Evolutionary conservation across 2,888 invertebrate genomes (phyloP), one percentile per base, ranked within the genome.

Genomic region (Parochlus steinenii): DNA sequence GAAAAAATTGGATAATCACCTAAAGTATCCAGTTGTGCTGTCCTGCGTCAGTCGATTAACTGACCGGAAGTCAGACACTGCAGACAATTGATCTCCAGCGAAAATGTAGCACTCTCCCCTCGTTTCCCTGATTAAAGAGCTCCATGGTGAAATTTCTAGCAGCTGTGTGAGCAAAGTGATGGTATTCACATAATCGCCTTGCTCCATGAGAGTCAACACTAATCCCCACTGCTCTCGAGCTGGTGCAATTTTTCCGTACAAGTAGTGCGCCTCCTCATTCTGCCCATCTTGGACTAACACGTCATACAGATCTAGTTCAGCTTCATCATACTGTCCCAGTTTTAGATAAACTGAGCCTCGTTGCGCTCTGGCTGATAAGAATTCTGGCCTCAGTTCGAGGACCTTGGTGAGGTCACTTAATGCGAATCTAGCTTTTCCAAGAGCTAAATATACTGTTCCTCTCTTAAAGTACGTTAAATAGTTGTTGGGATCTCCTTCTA

Each of bases 381-480:
- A 98, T 56, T 95, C 95, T 5, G 90, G 82, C 54, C 97, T 95
- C 39, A 98, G 56, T 52, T 90, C 81, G 42, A 99, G 62, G 18
- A 93, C 95, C 61, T 74, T 77, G 46, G 85, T 82, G 46, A 99
- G 77, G 62, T 99, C 98, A 48, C 81, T 76, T 22, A 97, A 64
- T 1, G 98, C 98, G 52, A 90, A 82, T 54, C 87, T 87, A 1
- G 93, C 82, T 64, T 92, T 93, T 31, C 93, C 93, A 46, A 97
- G 64, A 6, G 95, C 97, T 52, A 97, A 69, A 61, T 87, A 95
- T 1, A 93, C 90, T 1, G 95, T 93, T 28, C 92, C 97, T 47
- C 97, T 68, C 57, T 90, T 85, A 57, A 87, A 98, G 54, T 87
- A 86, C 33, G 92, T 92, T 56, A 97, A 70, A 61, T 95, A 98